Evolutionary conservation across 2,113 vertebrate species (phyloP).

Genomic region (Otis tarda): DNA sequence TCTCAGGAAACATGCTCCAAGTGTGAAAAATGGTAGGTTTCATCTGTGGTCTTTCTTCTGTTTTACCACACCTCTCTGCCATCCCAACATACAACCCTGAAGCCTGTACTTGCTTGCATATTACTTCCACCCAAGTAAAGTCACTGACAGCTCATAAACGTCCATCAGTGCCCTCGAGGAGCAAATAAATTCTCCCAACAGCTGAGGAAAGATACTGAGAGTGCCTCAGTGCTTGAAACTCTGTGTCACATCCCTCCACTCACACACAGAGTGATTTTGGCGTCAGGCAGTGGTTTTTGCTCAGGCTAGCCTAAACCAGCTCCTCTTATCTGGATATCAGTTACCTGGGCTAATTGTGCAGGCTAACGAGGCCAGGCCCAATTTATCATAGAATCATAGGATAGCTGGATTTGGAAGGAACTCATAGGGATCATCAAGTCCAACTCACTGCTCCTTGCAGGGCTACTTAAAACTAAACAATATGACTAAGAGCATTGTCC

Average conservation of each 20-base stretch:
- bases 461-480: not conserved
- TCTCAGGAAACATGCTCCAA: not conserved
- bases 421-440: not conserved
- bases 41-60: not conserved
- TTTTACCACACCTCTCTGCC: not conserved
- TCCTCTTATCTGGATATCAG: not conserved
- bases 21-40: not conserved
- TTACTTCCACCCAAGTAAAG: not conserved
- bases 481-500: too few species aligned
- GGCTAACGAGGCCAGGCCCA: not conserved
- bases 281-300: not conserved
- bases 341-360: not conserved
- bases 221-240: not conserved
- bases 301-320: not conserved
- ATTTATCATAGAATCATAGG: fast-evolving
- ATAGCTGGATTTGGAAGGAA: not conserved
- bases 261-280: not conserved
- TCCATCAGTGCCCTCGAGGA: not conserved
- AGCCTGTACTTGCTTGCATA: not conserved
- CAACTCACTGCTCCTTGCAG: not conserved
- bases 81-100: not conserved
- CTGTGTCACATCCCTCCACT: not conserved
- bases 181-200: not conserved
- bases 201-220: not conserved
- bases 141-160: not conserved